Conservation (phyloP, 2,797 vertebrate species). For the Cygnus olor region DNA sequence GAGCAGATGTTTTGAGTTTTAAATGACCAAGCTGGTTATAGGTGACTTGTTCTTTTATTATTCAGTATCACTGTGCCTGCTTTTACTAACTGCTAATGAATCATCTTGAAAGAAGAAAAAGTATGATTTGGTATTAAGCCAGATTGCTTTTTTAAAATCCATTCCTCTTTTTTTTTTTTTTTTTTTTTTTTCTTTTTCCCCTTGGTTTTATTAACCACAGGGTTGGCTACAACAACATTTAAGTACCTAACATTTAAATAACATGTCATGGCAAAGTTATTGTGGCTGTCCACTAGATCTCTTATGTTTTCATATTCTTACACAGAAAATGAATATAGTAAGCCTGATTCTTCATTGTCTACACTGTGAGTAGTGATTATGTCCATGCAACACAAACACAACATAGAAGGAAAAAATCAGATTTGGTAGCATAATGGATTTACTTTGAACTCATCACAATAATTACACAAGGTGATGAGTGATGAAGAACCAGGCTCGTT, state of each 20-base stretch:
- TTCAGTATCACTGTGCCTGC: not conserved
- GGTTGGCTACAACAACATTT: not conserved
- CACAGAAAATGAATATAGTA: not conserved
- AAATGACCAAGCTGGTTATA: not conserved
- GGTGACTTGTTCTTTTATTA: constrained; percentile 3
- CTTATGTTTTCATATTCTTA: not conserved
- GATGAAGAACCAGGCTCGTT: constrained; percentile 27
- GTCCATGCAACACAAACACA: not conserved
- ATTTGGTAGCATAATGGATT: constrained; percentile 4
- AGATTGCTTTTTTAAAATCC: not conserved
- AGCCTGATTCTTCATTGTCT: not conserved
- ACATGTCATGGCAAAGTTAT: not conserved
- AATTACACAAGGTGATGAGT: constrained; percentile 20
- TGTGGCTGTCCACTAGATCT: not conserved
- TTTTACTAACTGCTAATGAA: not conserved
- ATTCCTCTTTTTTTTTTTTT: not conserved
- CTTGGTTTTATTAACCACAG: not conserved
- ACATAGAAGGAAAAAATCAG: not conserved
- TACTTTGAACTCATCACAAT: constrained; percentile 34
- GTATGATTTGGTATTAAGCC: not conserved
- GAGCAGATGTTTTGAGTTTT: not conserved
- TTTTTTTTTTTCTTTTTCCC: not conserved
- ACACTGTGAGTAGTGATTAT: not conserved
- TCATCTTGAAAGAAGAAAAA: not conserved
- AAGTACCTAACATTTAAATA: not conserved